Base-by-base conservation (phyloP, 2,113 vertebrate genomes). In the Dendropsophus ebraccatus region DNA sequence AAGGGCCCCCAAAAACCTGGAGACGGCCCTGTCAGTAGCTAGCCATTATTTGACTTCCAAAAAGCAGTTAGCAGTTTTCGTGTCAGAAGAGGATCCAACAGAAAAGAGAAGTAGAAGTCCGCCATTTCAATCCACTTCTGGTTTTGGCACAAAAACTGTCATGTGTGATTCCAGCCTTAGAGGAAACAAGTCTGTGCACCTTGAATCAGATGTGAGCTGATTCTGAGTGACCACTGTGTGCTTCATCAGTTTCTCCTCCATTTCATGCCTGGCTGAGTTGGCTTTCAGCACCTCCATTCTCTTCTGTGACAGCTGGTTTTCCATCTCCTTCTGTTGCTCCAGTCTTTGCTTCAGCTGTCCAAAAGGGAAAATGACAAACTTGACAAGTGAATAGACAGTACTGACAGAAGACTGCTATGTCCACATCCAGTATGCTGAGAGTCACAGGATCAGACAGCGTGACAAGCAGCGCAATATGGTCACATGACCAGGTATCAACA, bases 221-320 rank as follows among this genome's bases (percentile, higher is more conserved):
- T 87, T 23, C 83, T 89, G 52, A 65, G 81, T 30, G 1, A 80
- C n/a, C 14, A 19, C 70, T 78, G 73, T 85, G 88, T 60, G 0
- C 16, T 85, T 82, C 69, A 78, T 60, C n/a, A 62, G 47, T 73
- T 90, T 77, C 10, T 83, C 58, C 74, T 91, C 45, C 11, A 3
- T 81, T 35, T 88, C 75, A 82, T 73, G 84, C 30, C 76, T 0
- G 76, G 77, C 8, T 75, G 87, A 84, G 37, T 87, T 82, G 16
- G 65, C 52, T 87, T 90, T 88, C 85, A 90, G 82, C 80, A 84
- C 19, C 6, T 88, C 73, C 35, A 50, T 81, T 70, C 76, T 87
- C 60, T 87, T 88, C 86, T 88, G 21, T 88, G 67, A 37, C 77
- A 88, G 49, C 49, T 87, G 41, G 35, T 84, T 60, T 17, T 87